A percentile compares a stretch with the other conserved stretches of the same genome.
Conservation (phyloP, 2,113 vertebrate species). For the Jacana jacana region DNA sequence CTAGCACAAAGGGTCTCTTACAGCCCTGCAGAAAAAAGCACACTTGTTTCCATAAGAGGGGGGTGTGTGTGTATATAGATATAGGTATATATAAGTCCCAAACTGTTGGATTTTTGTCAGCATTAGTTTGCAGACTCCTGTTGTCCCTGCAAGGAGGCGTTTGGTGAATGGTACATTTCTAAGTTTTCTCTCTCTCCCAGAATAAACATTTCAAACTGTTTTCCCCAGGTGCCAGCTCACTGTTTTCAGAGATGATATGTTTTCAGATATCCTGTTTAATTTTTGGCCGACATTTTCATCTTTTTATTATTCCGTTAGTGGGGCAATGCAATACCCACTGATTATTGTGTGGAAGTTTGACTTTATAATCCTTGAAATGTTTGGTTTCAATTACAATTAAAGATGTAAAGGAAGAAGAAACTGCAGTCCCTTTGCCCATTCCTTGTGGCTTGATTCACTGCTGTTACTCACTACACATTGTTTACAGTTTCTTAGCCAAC, state of each 20-base stretch:
- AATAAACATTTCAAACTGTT: background rate
- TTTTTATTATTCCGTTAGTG: background rate
- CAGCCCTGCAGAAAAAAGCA: background rate
- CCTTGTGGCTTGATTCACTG: background rate
- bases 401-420: background rate
- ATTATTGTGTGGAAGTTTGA: background rate
- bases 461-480: conserved; percentile 2
- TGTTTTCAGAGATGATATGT: background rate
- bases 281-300: background rate
- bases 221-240: background rate
- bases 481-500: conserved; percentile 45
- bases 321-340: background rate
- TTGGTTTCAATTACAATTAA: background rate
- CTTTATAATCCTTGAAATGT: background rate
- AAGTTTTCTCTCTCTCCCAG: background rate
- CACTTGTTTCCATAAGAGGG: background rate
- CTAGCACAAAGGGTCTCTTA: background rate
- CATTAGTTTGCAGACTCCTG: background rate
- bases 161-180: background rate
- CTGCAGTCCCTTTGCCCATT: background rate
- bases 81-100: background rate
- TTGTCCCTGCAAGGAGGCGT: background rate
- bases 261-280: background rate
- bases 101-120: background rate
- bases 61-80: too few relatives aligned